A percentile compares a stretch with the other conserved stretches of the same genome.
Evolutionary conservation across 2,797 vertebrate genomes (phyloP).

Genomic region (Brachyrhaphis roseni): DNA sequence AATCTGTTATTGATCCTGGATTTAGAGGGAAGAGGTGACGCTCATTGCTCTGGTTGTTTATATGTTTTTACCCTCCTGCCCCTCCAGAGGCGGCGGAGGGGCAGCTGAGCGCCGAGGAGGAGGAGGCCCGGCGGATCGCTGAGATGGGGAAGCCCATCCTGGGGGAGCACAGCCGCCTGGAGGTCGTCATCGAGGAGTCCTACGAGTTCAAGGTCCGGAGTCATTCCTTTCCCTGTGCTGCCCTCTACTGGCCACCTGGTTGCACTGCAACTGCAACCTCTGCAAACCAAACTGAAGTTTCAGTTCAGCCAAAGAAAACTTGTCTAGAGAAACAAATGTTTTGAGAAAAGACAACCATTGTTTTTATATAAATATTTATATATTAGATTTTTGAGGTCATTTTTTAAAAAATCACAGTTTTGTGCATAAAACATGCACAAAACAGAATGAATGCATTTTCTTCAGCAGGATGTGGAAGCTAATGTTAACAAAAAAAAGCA

Average conservation of each 20-base stretch:
- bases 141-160: conserved; percentile 94
- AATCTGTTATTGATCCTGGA: conserved; percentile 25
- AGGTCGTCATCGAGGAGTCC: conserved; percentile 93
- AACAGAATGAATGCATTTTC: too few relatives aligned
- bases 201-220: conserved; percentile 91
- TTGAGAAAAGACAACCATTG: too few relatives aligned
- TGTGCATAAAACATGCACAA: too few relatives aligned
- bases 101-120: conserved; percentile 86
- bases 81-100: conserved; percentile 83
- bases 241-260: neutral
- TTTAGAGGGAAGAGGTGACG: neutral
- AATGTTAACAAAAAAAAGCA: too few relatives aligned
- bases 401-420: too few relatives aligned
- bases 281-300: too few relatives aligned
- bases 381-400: too few relatives aligned
- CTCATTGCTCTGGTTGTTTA: conserved; percentile 4
- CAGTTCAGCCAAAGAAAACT: too few relatives aligned
- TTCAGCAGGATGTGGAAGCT: too few relatives aligned
- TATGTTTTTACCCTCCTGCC: conserved; percentile 8
- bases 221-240: neutral
- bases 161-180: conserved; percentile 89
- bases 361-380: too few relatives aligned
- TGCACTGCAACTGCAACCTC: too few relatives aligned
- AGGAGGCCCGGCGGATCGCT: conserved; percentile 89
- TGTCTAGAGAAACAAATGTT: too few relatives aligned